Base-by-base conservation (phyloP, 2,888 invertebrate genomes). In the Drosophila histrio region DNA sequence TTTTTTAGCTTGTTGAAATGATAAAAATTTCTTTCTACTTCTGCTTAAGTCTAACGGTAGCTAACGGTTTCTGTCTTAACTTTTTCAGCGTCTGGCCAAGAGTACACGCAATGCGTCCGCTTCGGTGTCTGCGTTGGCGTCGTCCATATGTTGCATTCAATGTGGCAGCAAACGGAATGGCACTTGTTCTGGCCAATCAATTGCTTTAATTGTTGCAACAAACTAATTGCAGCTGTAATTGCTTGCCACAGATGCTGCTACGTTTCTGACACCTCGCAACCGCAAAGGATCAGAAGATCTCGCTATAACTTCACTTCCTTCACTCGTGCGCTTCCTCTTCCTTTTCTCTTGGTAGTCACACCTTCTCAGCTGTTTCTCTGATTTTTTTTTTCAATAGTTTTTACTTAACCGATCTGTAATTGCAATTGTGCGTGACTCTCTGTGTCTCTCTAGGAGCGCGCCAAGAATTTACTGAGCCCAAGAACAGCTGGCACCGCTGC, bases 301-400 rank as follows among this genome's bases (percentile, higher is more conserved):
- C 46, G 52, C 54, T 59, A 32, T 54, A 53, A 61, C 64, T 86
- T 59, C 54, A 65, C 47, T 70, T 77, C 85, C 86, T 66, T 61
- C 2, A 50, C 86, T 75, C 76, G 67, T 82, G 86, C 70, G 46
- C 65, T 62, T 57, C 59, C 54, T 53, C 22, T 13, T 19, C 7
- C 6, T 13, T 5, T 38, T 11, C 38, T 41, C 5, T 26, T 1
- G 13, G 22, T 24, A 15, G 53, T 66, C 67, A 54, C 77, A 76
- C 79, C 65, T 60, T 53, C 66, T 82, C 82, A 82, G 82, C 82
- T 82, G 82, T 82, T 82, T 64, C 54, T 57, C 82, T 77, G 85
- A 84, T 78, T 88, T 86, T 8, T 46, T 30, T 17, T 15, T 19
- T 50, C 24, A 28, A 22, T 59, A 11, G n/a, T 34, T 13, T 24